Base-by-base conservation (phyloP, 2,113 vertebrate genomes). In the Lucifuga dentata region DNA sequence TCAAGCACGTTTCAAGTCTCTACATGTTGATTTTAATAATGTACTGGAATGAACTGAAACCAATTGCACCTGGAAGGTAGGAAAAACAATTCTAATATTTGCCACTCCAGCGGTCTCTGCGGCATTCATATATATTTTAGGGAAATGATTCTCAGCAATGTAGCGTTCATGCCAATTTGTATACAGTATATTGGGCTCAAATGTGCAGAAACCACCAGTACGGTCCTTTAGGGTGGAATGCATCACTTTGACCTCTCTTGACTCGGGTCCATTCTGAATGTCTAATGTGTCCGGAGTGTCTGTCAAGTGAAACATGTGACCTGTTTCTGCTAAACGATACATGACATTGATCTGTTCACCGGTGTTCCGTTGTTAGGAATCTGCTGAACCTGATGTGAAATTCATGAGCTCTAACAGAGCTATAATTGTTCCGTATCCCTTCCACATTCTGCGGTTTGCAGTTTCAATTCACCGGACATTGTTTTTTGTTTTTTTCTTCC, bases 381-480 rank as follows among this genome's bases (percentile, higher is more conserved):
- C 71, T 19, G 49, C 51, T 88, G 79, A 79, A 92, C 88, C 89
- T 89, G 82, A 88, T 58, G 69, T 60, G 57, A 69, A 57, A 45
- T 11, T 48, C 24, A 56, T 73, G 72, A 84, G 53, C 33, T 17
- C 73, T 52, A 77, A 90, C 86, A 90, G 80, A 80, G 76, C 80
- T 76, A 55, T 81, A 78, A 90, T 90, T 90, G 89, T 91, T 73
- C 71, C 40, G 53, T 71, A 72, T 81, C 67, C 67, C 38, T 53
- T 73, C 48, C 48, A 79, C 79, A 88, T 88, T 88, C 88, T 78
- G 83, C 40, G 45, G 36, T 46, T 56, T 16, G 36, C 38, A 56
- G 68, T 80, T 79, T 85, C 73, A 61, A 64, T 55, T 76, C 71
- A 38, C 45, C 26, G 29, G 65, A 61, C 33, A 45, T 10, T 46